Evolutionary conservation across 2,888 invertebrate species (phyloP).

Genomic region (Apantesis nais): DNA sequence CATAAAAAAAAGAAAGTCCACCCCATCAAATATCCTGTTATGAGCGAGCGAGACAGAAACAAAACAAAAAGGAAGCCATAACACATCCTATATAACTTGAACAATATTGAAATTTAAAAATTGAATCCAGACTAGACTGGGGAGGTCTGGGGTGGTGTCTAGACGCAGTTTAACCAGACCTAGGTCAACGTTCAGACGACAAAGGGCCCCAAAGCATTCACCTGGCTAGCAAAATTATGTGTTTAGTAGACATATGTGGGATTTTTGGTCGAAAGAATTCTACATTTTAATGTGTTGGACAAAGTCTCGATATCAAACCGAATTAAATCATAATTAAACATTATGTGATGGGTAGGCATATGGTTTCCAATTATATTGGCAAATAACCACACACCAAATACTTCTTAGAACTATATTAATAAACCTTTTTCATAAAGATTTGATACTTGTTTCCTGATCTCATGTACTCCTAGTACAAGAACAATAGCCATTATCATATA

Average conservation of each 20-base stretch:
- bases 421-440: background rate
- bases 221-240: constrained; percentile 37
- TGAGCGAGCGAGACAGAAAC: background rate
- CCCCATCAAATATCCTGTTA: background rate
- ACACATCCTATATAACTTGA: background rate
- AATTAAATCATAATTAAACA: background rate
- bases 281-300: background rate
- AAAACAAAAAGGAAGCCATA: background rate
- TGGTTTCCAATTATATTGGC: background rate
- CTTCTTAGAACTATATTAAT: background rate
- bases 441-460: background rate
- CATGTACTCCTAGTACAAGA: background rate
- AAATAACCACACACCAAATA: background rate
- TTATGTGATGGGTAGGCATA: no score
- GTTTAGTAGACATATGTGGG: constrained; percentile 4
- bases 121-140: constrained; percentile 23
- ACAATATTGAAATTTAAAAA: constrained; percentile 12
- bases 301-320: background rate
- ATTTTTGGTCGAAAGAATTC: background rate
- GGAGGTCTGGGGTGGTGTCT: constrained; percentile 44
- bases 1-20: background rate
- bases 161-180: constrained; percentile 59
- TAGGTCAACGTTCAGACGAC: constrained; percentile 70
- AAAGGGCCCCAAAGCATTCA: constrained; percentile 49
- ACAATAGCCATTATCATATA: background rate